Conservation (phyloP, 2,888 invertebrate genomes). For the Mesorhabditis sp. region DNA sequence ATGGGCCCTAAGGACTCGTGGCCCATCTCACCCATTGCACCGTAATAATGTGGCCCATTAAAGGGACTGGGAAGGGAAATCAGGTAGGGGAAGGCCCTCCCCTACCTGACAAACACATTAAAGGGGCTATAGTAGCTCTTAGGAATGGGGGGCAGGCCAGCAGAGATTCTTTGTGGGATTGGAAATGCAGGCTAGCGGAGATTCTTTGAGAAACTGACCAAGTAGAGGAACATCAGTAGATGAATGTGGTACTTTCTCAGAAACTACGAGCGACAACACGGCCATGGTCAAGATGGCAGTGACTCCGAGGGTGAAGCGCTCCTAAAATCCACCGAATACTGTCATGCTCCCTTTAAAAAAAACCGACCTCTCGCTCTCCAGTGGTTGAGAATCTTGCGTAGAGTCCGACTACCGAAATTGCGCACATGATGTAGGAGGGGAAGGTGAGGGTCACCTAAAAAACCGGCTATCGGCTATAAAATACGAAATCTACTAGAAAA, state of each 20-base stretch:
- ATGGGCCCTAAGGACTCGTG: no score
- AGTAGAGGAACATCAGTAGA: slow-evolving; percentile 52
- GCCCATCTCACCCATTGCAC: no score
- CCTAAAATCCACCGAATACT: slow-evolving; percentile 18
- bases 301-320: slow-evolving; percentile 52
- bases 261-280: slow-evolving; percentile 52
- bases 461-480: no score
- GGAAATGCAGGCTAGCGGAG: no score
- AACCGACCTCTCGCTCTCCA: slow-evolving; percentile 45
- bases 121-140: no score
- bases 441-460: slow-evolving; percentile 52
- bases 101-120: no score
- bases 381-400: slow-evolving; percentile 52
- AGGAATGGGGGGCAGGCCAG: no score
- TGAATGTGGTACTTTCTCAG: slow-evolving; percentile 53
- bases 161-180: no score
- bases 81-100: no score
- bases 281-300: slow-evolving; percentile 56
- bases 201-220: slow-evolving; percentile 22
- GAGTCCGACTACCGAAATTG: slow-evolving; percentile 50
- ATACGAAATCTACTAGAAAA: no score
- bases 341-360: background rate
- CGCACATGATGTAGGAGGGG: slow-evolving; percentile 51
- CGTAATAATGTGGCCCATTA: no score
- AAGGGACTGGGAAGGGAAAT: no score